Evolutionary conservation across 2,113 vertebrate genomes (phyloP).

Genomic region (Embiotoca jacksoni): DNA sequence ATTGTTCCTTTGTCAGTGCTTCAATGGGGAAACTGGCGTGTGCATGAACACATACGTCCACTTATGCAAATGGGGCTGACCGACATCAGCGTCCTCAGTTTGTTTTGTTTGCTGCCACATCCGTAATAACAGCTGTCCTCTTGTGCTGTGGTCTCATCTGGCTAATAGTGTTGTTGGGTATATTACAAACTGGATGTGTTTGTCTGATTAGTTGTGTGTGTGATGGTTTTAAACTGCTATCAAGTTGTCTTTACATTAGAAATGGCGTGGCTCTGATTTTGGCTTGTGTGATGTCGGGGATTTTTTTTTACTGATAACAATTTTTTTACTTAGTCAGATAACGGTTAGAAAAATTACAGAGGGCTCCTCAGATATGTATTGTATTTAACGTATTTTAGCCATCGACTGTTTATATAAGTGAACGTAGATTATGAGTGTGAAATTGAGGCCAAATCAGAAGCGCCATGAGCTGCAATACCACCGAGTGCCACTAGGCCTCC

Average conservation of each 20-base stretch:
- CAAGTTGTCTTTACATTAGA: background rate
- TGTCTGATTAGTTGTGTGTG: slow-evolving; percentile 14
- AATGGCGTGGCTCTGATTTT: too few relatives aligned
- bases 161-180: background rate
- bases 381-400: too few relatives aligned
- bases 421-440: too few relatives aligned
- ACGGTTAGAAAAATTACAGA: background rate
- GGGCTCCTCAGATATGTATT: background rate
- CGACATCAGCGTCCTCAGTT: background rate
- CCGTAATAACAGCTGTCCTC: slow-evolving; percentile 51
- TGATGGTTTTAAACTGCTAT: background rate
- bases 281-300: background rate
- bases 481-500: too few relatives aligned
- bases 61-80: background rate
- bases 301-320: background rate
- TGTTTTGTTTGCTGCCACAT: slow-evolving; percentile 36
- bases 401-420: too few relatives aligned
- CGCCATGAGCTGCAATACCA: too few relatives aligned
- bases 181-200: slow-evolving; percentile 38
- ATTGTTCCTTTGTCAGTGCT: too few relatives aligned
- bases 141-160: slow-evolving; percentile 12
- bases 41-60: too few relatives aligned
- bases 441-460: too few relatives aligned
- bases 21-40: too few relatives aligned
- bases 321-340: background rate